Evolutionary conservation across 1,140 invertebrate genomes (phyloP).

Genomic region (Thalassaphorura encarpata): DNA sequence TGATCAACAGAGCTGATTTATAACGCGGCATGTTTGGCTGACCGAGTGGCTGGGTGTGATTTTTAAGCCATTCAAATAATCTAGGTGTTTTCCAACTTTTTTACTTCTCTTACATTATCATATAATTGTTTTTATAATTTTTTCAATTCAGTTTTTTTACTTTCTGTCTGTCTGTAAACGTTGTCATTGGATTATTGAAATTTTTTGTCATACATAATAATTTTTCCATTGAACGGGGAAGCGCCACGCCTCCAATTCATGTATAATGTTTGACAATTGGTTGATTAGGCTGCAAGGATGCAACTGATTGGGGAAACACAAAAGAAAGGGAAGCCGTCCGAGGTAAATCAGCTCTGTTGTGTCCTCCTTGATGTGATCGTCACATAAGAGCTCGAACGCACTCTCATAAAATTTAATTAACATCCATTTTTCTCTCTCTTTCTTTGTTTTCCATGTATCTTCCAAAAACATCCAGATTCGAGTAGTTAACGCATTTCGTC

Average conservation of each 20-base stretch:
- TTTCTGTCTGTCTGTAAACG: background rate
- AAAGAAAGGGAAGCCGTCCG: constrained; percentile 32
- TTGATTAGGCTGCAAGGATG: constrained; percentile 33
- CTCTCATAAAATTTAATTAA: background rate
- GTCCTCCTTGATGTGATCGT: constrained; percentile 10
- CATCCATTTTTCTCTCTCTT: constrained; percentile 4
- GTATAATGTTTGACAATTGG: background rate
- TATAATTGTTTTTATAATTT: background rate
- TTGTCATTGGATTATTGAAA: no score
- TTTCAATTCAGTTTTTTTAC: background rate
- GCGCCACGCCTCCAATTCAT: background rate
- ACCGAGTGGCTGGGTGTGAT: constrained; percentile 30
- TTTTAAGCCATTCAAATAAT: constrained; percentile 28
- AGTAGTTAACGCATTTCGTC: constrained; percentile 98
- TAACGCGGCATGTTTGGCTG: constrained; percentile 34
- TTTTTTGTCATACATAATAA: no score
- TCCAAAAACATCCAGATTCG: constrained; percentile 89
- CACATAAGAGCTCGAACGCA: background rate
- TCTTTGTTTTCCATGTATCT: constrained; percentile 29
- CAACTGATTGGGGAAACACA: constrained; percentile 32
- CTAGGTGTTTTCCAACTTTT: constrained; percentile 26
- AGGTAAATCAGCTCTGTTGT: constrained; percentile 34
- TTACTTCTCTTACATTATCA: constrained; percentile 15
- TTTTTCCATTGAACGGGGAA: constrained; percentile 2
- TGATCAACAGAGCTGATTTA: constrained; percentile 35